Evolutionary conservation across 2,113 vertebrate species (phyloP).

Genomic region (Noctilio leporinus): DNA sequence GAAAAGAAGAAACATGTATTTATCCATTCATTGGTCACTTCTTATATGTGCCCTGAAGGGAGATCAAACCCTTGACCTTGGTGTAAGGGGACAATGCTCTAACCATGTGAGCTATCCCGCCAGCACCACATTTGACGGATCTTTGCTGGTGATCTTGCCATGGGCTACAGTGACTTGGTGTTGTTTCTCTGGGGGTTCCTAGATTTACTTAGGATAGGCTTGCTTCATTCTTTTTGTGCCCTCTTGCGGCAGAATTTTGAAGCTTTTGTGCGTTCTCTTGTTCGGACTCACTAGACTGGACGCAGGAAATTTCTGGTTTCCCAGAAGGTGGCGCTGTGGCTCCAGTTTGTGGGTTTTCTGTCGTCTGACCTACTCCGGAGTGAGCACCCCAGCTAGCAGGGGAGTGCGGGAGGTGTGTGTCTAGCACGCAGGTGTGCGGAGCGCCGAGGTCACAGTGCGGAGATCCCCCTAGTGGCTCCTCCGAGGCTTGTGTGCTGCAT

Average conservation of each 20-base stretch:
- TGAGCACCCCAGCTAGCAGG: neutral
- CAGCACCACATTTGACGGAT: neutral
- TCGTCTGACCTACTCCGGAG: neutral
- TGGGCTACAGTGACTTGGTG: too few relatives aligned
- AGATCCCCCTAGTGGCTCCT: neutral
- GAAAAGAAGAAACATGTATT: too few relatives aligned
- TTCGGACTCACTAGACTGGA: neutral
- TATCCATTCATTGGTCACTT: too few relatives aligned
- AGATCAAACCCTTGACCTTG: too few relatives aligned
- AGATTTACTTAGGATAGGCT: neutral
- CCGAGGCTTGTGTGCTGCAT: neutral
- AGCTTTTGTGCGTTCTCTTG: neutral
- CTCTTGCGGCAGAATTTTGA: neutral
- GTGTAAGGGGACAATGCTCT: too few relatives aligned
- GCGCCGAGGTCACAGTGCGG: neutral
- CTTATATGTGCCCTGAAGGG: too few relatives aligned
- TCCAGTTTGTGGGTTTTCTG: neutral
- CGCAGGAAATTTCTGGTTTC: neutral
- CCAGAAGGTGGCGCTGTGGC: neutral
- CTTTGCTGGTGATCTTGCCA: neutral
- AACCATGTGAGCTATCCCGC: too few relatives aligned
- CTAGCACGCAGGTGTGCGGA: neutral
- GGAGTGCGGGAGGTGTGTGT: neutral
- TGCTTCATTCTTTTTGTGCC: neutral
- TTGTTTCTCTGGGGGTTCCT: neutral